Base-by-base conservation (phyloP, 2,113 vertebrate species). In the Ginglymostoma cirratum region DNA sequence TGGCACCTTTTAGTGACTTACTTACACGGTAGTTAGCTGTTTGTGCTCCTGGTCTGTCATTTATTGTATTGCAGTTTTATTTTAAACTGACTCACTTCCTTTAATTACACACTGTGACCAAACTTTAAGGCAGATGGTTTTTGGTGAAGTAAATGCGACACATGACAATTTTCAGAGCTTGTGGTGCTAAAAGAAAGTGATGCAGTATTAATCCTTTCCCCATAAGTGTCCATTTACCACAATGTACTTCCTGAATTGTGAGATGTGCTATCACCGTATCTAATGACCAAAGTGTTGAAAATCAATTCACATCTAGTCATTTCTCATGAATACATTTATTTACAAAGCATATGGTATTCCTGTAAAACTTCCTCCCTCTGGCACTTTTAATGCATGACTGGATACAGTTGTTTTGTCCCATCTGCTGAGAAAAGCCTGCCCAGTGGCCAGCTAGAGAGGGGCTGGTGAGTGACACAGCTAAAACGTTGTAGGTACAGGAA, bases 291-390 rank as follows among this genome's bases (percentile, higher is more conserved):
- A 76, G 94, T 48, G 94, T 95, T 95, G 94, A 95, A 95, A 95
- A 95, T 95, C 94, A 95, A 72, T 95, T 95, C 94, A 52, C 69
- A 27, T 76, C 48, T 19, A 95, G 72, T 95, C 94, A 95, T 95
- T 95, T 72, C 94, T 72, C 67, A 95, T 95, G 94, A 95, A 95
- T 95, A 95, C 94, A 95, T 95, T 95, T 95, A 95, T 95, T 95
- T 95, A 52, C 94, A 95, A 95, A 72, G 67, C 94, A 95, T 95
- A 95, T 95, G 94, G 94, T 95, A 72, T 95, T 95, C 67, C 94
- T 95, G 72, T 95, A 95, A 95, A 93, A 95, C 67, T 27, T 72
- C 12, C 94, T 72, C 94, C 94, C 94, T 76, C 94, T 95, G 94
- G 94, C 94, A 52, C 42, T 95, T 69, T 72, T 72, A 95, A 52